Evolutionary conservation across 2,113 vertebrate genomes (phyloP).

Genomic region (Alectura lathami): DNA sequence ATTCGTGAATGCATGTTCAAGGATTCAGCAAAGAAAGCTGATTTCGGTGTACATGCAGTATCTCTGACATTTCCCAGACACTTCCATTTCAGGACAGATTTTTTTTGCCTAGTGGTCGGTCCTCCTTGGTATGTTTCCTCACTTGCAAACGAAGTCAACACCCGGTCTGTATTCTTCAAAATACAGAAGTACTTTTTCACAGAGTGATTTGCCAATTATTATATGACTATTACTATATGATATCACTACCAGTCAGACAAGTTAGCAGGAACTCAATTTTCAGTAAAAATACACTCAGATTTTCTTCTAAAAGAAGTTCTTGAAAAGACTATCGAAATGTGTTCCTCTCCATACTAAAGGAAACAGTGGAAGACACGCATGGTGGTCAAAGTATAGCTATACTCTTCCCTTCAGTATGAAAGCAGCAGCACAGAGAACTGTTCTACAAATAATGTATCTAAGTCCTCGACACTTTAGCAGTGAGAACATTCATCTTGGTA

Average conservation of each 20-base stretch:
- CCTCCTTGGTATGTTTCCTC: background rate
- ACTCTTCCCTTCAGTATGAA: background rate
- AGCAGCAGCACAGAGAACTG: background rate
- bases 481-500: background rate
- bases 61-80: background rate
- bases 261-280: background rate
- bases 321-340: background rate
- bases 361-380: background rate
- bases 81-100: background rate
- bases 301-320: background rate
- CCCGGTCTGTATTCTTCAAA: background rate
- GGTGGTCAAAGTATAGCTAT: background rate
- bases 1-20: background rate
- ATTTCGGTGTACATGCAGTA: background rate
- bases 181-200: background rate
- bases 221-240: background rate
- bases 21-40: background rate
- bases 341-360: background rate
- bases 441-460: background rate
- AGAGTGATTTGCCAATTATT: background rate
- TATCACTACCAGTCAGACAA: background rate
- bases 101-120: background rate
- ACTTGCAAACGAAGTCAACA: background rate
- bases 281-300: background rate
- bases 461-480: background rate